Evolutionary conservation across 2,113 vertebrate genomes (phyloP).

Genomic region (Camelus dromedarius): DNA sequence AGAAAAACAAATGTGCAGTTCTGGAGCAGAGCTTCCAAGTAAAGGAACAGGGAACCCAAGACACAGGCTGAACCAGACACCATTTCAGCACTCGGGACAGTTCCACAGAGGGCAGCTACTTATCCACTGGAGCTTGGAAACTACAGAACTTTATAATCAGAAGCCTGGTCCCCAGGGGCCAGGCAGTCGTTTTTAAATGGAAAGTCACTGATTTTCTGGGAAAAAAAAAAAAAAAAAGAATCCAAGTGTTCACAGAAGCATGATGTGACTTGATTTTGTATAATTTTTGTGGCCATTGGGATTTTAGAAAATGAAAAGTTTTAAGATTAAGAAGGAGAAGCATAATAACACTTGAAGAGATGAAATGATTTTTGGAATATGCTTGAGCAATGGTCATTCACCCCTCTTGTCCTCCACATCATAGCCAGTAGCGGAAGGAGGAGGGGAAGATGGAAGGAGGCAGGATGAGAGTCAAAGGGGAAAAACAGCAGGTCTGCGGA

Average conservation of each 20-base stretch:
- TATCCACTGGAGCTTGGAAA: rapidly evolving
- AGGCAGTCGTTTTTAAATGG: not conserved
- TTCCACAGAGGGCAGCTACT: not conserved
- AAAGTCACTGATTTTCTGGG: not conserved
- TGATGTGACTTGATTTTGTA: not conserved
- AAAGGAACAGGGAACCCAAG: not conserved
- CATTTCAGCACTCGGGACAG: conserved; percentile 77
- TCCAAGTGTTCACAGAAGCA: not conserved
- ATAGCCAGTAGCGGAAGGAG: not conserved
- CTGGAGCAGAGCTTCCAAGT: not conserved
- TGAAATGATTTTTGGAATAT: not conserved
- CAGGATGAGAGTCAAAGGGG: not conserved
- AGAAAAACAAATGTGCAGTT: not conserved
- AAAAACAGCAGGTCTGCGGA: not conserved
- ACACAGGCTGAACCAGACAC: not conserved
- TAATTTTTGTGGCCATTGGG: not conserved
- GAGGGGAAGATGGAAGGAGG: not conserved
- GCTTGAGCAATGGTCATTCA: not conserved
- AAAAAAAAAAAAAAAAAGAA: not conserved
- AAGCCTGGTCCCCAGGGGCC: not conserved
- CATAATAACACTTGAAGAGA: not conserved
- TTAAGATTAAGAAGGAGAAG: conserved; percentile 14
- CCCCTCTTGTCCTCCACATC: too few relatives aligned
- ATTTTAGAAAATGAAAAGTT: not conserved
- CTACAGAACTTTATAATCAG: not conserved